Conservation (phyloP, 1,140 invertebrate species). For the Ostrea denselamellosa region DNA sequence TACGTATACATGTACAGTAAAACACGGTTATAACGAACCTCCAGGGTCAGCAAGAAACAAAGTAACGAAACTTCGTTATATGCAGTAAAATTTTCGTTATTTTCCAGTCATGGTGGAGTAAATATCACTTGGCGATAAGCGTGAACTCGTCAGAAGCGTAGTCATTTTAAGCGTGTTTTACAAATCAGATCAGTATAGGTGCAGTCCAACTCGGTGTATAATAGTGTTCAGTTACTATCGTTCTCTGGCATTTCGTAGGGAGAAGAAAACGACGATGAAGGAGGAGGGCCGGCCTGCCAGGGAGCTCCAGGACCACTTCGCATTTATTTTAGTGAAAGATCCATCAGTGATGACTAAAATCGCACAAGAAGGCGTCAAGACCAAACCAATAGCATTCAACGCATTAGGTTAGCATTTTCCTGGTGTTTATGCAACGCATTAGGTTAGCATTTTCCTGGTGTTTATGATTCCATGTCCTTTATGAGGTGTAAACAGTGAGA, state of each 20-base stretch:
- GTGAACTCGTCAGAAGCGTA: too few relatives aligned
- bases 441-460: constrained; percentile 47
- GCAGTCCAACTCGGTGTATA: not conserved
- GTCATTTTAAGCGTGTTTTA: too few relatives aligned
- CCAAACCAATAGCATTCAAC: constrained; percentile 47
- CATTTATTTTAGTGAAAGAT: constrained; percentile 51
- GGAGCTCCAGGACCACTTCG: constrained; percentile 57
- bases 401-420: constrained; percentile 55
- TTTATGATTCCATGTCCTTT: too few relatives aligned
- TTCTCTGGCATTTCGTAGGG: constrained; percentile 39
- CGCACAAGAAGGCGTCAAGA: constrained; percentile 58
- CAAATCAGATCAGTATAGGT: too few relatives aligned
- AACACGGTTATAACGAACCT: too few relatives aligned
- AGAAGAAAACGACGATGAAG: constrained; percentile 58
- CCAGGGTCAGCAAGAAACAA: too few relatives aligned
- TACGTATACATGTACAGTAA: too few relatives aligned
- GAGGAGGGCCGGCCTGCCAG: constrained; percentile 58
- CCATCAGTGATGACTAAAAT: constrained; percentile 44
- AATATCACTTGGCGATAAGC: too few relatives aligned
- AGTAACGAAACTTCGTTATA: too few relatives aligned
- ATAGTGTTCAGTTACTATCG: not conserved
- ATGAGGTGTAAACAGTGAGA: too few relatives aligned
- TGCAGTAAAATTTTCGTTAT: too few relatives aligned
- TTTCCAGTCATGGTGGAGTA: too few relatives aligned
- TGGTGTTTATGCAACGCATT: constrained; percentile 40